Evolutionary conservation across 2,888 invertebrate genomes (phyloP).

Genomic region (Cryptophagus acutangulus): DNA sequence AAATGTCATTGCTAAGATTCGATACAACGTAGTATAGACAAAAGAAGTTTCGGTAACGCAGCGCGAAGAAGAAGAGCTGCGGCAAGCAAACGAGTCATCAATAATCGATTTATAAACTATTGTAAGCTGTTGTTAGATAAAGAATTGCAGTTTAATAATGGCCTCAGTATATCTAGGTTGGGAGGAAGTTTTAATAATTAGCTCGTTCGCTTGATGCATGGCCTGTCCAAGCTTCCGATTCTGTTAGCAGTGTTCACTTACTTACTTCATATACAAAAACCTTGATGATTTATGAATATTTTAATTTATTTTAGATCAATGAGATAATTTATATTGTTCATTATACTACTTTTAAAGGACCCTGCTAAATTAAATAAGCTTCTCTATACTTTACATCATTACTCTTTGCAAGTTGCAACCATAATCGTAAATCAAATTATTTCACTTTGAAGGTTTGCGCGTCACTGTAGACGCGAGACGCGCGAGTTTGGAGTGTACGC

Average conservation of each 20-base stretch:
- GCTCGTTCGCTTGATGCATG: constrained; percentile 21
- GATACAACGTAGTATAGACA: constrained; percentile 16
- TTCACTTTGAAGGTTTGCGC: too few species aligned
- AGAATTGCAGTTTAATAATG: constrained; percentile 25
- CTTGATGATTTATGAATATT: constrained; percentile 24
- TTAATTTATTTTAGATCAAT: constrained; percentile 28
- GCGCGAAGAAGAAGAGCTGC: too few species aligned
- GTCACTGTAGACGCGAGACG: too few species aligned
- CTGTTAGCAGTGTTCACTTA: constrained; percentile 16
- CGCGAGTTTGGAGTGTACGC: too few species aligned
- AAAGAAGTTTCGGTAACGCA: constrained; percentile 16
- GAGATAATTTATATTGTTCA: constrained; percentile 9
- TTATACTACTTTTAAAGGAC: neutral
- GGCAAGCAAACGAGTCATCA: constrained; percentile 19
- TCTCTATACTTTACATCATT: too few species aligned
- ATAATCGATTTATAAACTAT: constrained; percentile 26
- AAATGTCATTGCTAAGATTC: constrained; percentile 15
- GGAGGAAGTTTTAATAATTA: constrained; percentile 24
- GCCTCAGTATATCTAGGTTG: constrained; percentile 20
- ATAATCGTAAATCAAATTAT: too few species aligned
- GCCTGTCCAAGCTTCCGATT: constrained; percentile 20
- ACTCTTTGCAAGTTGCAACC: too few species aligned
- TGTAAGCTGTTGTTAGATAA: constrained; percentile 22
- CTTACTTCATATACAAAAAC: constrained; percentile 21
- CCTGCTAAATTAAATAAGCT: too few species aligned